These are phyloP conservation scores for Trachelus iudaicus DNA, from an alignment of 2,888 invertebrate genomes.

Conservation along the genomic window DNA sequence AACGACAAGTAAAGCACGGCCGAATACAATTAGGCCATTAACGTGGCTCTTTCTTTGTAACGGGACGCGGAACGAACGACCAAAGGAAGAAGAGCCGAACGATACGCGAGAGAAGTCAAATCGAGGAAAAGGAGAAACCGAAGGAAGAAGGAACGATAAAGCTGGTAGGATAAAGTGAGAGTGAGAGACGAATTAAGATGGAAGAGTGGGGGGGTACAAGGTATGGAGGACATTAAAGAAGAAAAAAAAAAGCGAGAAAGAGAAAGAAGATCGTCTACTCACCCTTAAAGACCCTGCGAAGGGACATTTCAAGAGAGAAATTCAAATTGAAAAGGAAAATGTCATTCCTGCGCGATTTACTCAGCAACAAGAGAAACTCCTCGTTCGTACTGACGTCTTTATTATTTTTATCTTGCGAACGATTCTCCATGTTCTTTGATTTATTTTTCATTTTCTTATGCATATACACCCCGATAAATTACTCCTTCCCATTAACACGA, in stretches of 20 bases:
- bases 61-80: background rate
- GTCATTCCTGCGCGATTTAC: constrained; percentile 41
- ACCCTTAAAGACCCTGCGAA: constrained; percentile 45
- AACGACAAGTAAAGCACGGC: background rate
- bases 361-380: constrained; percentile 37
- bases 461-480: background rate
- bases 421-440: background rate
- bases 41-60: background rate
- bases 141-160: background rate
- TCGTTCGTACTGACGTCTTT: background rate
- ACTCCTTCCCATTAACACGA: background rate
- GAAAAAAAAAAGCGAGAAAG: background rate
- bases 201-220: background rate
- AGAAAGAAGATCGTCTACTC: constrained; percentile 25
- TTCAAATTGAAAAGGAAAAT: constrained; percentile 38
- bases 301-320: constrained; percentile 40
- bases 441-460: background rate
- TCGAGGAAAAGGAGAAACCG: background rate
- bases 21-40: background rate
- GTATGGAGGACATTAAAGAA: background rate
- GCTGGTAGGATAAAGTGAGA: background rate
- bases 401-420: background rate
- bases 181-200: background rate
- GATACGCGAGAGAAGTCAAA: background rate
- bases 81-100: background rate